Evolutionary conservation across 2,797 vertebrate genomes (phyloP).

Genomic region (Sternarchorhynchus goeldii): DNA sequence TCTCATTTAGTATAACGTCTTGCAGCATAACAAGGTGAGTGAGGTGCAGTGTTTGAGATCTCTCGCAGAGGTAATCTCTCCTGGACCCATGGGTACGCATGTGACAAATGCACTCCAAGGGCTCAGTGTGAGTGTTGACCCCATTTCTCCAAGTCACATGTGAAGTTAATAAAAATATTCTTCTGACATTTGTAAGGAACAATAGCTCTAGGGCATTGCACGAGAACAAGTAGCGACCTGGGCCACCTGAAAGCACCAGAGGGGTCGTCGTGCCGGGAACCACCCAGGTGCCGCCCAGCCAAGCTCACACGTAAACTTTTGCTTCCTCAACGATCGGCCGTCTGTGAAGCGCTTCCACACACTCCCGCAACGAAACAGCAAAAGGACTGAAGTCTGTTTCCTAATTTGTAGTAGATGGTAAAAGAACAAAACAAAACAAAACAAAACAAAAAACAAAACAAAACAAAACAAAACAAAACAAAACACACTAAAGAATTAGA

Average conservation of each 20-base stretch:
- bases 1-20: conserved; percentile 83
- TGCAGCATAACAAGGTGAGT: conserved; percentile 93
- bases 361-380: conserved; percentile 14
- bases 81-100: conserved; percentile 74
- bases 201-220: conserved; percentile 61
- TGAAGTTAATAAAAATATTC: conserved; percentile 46
- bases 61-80: conserved; percentile 72
- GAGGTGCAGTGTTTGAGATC: conserved; percentile 87
- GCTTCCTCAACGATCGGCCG: conserved; percentile 33
- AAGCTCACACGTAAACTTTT: conserved; percentile 6
- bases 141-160: conserved; percentile 57
- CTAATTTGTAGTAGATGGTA: conserved; percentile 14
- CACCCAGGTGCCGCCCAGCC: conserved; percentile 41
- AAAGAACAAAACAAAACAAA: background rate
- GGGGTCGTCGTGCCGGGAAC: conserved; percentile 29
- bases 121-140: conserved; percentile 49
- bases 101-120: conserved; percentile 63
- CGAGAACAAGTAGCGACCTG: conserved; percentile 49
- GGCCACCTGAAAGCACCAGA: conserved; percentile 17
- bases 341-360: conserved; percentile 48
- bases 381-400: conserved; percentile 6
- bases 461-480: conserved; percentile 14
- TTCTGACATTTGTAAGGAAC: conserved; percentile 43
- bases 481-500: conserved; percentile 41
- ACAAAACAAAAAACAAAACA: conserved; percentile 38